Base-by-base conservation (phyloP, 1,140 invertebrate species). In the Patella vulgata region DNA sequence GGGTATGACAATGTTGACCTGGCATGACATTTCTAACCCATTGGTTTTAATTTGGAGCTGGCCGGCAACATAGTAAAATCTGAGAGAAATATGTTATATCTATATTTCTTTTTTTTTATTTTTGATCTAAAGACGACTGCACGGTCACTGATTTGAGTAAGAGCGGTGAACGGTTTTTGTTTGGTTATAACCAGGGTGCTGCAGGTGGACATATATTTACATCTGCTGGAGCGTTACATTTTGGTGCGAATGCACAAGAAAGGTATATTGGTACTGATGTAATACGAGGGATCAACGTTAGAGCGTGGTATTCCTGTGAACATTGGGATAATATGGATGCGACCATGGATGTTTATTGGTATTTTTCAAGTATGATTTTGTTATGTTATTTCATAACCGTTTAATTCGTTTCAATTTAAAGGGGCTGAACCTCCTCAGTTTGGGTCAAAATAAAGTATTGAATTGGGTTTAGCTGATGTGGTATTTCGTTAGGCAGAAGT, bases 131-230 rank as follows among this genome's bases (percentile, higher is more conserved):
- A 73, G 71, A 43, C 6, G 40, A 25, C 8, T 73, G 71, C 40
- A 42, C 31, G 8, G 63, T 58, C 3, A 48, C 61, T n/a, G 30
- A 53, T 19, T 36, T 73, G 4, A 44, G 55, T 5, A 50, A 39
- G 0, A 59, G 54, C 8, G 9, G 11, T 1, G 46, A 61, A 31
- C 59, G 58, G n/a, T 68, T 66, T 33, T 33, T 74, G 33, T 71
- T 74, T 56, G 72, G 72, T n/a, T 71, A 59, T 63, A 42, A 62
- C 27, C 42, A 43, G 9, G 55, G 52, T 31, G 44, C 36, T 8
- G 39, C 33, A 25, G n/a, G 27, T 0, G 59, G 21, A 2, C 44
- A 63, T 33, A 57, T 63, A 17, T 56, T 57, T 44, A 25, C 53
- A 1, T 28, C 61, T 6, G 44, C 61, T 17, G 61, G 44, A 0